These are phyloP conservation scores for Schizopygopsis pylzovi DNA, from an alignment of 2,797 vertebrate species.

Conservation along the genomic window DNA sequence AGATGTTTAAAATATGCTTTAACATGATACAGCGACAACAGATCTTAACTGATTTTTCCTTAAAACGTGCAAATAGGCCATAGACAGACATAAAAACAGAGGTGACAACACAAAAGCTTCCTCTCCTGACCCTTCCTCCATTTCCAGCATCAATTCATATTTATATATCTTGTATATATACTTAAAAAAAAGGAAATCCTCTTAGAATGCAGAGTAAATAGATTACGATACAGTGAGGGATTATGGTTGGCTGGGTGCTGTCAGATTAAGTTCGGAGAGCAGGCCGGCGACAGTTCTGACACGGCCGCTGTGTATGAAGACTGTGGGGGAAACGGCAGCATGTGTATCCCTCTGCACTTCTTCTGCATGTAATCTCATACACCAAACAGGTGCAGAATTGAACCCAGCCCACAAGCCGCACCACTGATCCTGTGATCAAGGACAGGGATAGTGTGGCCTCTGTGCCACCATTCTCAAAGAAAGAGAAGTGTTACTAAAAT, in stretches of 20 bases:
- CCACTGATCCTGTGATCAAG: slow-evolving; percentile 37
- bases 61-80: slow-evolving; percentile 66
- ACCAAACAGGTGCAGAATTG: slow-evolving; percentile 59
- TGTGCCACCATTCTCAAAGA: slow-evolving; percentile 34
- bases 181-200: slow-evolving; percentile 84
- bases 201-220: slow-evolving; percentile 97
- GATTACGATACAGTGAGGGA: slow-evolving; percentile 95
- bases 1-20: background rate
- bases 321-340: slow-evolving; percentile 80
- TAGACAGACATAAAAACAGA: slow-evolving; percentile 76
- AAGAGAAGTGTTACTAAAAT: slow-evolving; percentile 9
- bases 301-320: slow-evolving; percentile 81
- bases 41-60: background rate
- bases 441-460: slow-evolving; percentile 13
- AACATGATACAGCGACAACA: background rate
- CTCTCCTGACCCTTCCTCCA: slow-evolving; percentile 82
- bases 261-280: slow-evolving; percentile 92
- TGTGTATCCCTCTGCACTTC: slow-evolving; percentile 81
- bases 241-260: slow-evolving; percentile 92
- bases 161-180: slow-evolving; percentile 75
- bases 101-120: slow-evolving; percentile 68
- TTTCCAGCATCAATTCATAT: slow-evolving; percentile 83
- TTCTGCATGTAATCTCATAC: slow-evolving; percentile 76
- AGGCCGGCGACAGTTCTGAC: slow-evolving; percentile 90
- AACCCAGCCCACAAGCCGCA: slow-evolving; percentile 41